Conservation (phyloP, 2,888 invertebrate species). For the Lycophotia porphyrea region DNA sequence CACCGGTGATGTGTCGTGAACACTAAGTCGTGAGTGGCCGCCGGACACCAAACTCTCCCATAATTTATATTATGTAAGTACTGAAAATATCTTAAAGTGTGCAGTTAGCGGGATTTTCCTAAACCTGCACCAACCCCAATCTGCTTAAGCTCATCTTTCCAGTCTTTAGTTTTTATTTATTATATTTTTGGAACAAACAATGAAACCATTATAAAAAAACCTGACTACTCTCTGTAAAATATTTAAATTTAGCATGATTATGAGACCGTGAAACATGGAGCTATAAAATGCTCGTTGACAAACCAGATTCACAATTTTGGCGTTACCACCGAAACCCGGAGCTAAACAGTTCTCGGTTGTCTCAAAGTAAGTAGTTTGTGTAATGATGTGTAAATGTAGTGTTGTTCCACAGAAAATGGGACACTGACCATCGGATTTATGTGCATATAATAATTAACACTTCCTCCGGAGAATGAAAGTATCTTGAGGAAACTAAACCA, state of each 20-base stretch:
- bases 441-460: no score
- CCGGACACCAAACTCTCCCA: no score
- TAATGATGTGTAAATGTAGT: not conserved
- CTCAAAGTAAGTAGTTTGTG: not conserved
- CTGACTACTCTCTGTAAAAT: conserved; percentile 1
- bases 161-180: not conserved
- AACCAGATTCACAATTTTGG: not conserved
- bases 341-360: not conserved
- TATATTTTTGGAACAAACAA: not conserved
- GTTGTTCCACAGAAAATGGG: not conserved
- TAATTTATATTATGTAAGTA: no score
- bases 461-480: no score
- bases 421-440: not conserved
- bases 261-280: not conserved
- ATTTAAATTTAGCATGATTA: not conserved
- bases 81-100: not conserved
- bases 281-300: not conserved
- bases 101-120: not conserved
- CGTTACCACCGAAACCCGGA: not conserved
- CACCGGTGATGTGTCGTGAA: no score
- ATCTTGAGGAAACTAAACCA: no score
- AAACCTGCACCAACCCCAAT: no score
- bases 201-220: conserved; percentile 2
- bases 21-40: no score
- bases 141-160: not conserved